These are phyloP conservation scores for Trichonephila inaurata DNA, from an alignment of 1,140 invertebrate genomes.

Conservation along the genomic window DNA sequence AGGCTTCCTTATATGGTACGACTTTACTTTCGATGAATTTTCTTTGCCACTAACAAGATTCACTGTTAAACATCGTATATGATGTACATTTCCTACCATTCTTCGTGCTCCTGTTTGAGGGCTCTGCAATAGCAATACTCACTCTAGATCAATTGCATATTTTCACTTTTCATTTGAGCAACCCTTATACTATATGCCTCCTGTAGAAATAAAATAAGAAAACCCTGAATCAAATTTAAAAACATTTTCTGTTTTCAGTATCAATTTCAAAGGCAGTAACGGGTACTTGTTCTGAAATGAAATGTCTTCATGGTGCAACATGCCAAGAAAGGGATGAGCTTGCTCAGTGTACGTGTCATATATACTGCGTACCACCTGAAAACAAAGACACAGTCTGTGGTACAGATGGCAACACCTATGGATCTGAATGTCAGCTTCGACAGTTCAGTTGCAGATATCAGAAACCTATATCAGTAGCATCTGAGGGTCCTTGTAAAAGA, in stretches of 20 bases:
- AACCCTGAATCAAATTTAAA: not conserved
- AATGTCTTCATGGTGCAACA: constrained; percentile 90
- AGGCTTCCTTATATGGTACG: no score
- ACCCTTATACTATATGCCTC: no score
- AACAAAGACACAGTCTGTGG: constrained; percentile 83
- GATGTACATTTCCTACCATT: no score
- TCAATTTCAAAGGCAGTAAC: constrained; percentile 81
- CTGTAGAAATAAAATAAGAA: no score
- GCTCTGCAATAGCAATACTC: no score
- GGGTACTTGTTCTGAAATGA: constrained; percentile 87
- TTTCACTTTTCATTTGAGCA: no score
- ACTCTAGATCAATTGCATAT: no score
- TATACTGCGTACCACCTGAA: constrained; percentile 21
- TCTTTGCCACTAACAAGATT: no score
- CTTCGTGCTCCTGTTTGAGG: no score
- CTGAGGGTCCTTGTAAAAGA: constrained; percentile 85
- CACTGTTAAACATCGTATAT: no score
- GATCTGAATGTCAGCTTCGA: constrained; percentile 87
- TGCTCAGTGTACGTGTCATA: constrained; percentile 85
- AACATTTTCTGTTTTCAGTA: constrained; percentile 33
- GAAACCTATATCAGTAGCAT: constrained; percentile 89
- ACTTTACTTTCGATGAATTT: no score
- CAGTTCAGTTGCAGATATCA: constrained; percentile 90
- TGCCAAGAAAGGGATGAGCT: constrained; percentile 87
- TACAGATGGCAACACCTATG: constrained; percentile 91